Evolutionary conservation across 2,797 vertebrate species (phyloP), one percentile per base, ranked within the genome.

Genomic region (Amblyopsis hoosieri): DNA sequence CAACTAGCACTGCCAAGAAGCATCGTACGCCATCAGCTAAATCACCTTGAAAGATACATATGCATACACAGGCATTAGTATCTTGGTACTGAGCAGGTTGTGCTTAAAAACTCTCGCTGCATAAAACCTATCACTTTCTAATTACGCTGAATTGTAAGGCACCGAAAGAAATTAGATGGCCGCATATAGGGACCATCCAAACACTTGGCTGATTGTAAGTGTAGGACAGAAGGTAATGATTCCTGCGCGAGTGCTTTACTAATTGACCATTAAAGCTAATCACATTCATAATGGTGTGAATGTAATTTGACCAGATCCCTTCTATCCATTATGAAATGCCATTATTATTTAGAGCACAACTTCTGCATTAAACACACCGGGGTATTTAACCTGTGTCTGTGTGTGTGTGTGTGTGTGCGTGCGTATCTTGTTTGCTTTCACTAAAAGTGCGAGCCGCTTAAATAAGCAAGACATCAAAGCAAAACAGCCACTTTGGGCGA

Each of bases 191-290:
- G 29, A 46, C 47, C 62, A 63, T 79, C 65, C 73, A 71, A 60
- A 71, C 17, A 54, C 55, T 51, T 72, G 42, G 49, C 57, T 71
- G 56, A 31, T 67, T 81, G 75, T 80, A 19, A 75, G 37, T 74
- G 62, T 72, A 62, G 67, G 65, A 72, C 69, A 75, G 47, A 60
- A 66, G 57, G 49, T 57, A 67, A 66, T 67, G 66, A 61, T 62
- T 73, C 58, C 60, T 62, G 29, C 76, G 72, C 75, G 62, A 83
- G 58, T 73, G 79, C 72, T 71, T 79, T 64, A 64, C 72, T 82
- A 86, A 86, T 76, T 74, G 78, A 80, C 78, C 73, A 81, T 88
- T 88, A 78, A 50, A 66, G 76, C 64, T 80, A 82, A 89, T 87
- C 66, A 67, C 47, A 2, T 62, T 72, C 65, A 64, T 60, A 74